These are phyloP conservation scores for Eretmochelys imbricata DNA, from an alignment of 2,113 vertebrate genomes.

Conservation along the genomic window DNA sequence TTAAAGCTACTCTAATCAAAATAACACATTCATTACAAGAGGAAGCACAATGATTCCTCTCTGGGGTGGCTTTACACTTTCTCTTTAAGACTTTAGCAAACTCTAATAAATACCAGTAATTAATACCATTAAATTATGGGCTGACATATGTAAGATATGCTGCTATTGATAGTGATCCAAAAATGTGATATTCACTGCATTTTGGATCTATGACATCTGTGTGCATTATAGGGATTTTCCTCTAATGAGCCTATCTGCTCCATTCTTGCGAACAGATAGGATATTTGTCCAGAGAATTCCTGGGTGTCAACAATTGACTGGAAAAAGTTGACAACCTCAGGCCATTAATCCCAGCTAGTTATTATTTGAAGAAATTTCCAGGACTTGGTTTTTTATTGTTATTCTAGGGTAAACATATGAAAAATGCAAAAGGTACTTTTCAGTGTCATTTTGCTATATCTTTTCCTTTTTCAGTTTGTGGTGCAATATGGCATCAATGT, in stretches of 20 bases:
- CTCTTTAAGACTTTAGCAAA: not conserved
- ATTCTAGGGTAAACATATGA: not conserved
- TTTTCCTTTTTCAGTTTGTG: slow-evolving; percentile 1
- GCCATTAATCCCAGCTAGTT: not conserved
- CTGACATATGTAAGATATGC: not conserved
- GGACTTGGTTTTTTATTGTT: not conserved
- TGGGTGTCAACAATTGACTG: not conserved
- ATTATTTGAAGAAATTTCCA: not conserved
- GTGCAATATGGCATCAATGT: not conserved
- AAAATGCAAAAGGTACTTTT: not conserved
- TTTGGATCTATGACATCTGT: slow-evolving; percentile 9
- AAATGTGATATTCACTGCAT: not conserved
- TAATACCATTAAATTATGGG: not conserved
- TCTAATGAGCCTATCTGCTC: not conserved
- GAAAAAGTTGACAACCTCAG: not conserved
- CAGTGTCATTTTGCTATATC: not conserved
- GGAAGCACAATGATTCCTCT: not conserved
- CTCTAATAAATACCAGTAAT: not conserved
- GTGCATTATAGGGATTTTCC: not conserved
- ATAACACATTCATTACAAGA: not conserved
- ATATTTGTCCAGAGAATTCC: not conserved
- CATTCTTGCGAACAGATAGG: not conserved
- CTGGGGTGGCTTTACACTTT: not conserved
- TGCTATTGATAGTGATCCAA: not conserved
- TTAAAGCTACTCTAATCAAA: not conserved